Base-by-base conservation (phyloP, 1,140 invertebrate species). In the Eriosoma lanigerum region DNA sequence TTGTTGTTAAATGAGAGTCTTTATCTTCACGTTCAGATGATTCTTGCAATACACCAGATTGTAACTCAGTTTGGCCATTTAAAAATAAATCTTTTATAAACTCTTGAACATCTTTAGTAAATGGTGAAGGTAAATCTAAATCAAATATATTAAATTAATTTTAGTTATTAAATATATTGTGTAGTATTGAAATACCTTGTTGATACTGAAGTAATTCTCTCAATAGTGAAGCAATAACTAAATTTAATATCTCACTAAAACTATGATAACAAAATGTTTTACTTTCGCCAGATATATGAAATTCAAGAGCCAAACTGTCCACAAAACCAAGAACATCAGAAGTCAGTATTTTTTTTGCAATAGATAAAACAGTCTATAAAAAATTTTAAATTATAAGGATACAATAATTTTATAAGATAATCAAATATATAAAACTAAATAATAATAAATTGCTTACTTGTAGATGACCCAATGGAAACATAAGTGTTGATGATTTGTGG, bases 81-180 rank as follows among this genome's bases (percentile, higher is more conserved):
- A 95, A 87, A 86, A 97, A 98, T 9, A 98, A 87, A 29, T 91
- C 91, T 88, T 92, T 92, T 5, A 94, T 91, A 86, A 96, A 95
- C 82, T 94, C 94, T 86, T 98, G 94, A 29, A 99, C 94, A 84
- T 99, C 97, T 85, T 92, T 93, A 6, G 95, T 97, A 84, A 99
- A 98, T 1, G 93, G 91, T 4, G 90, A 88, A 3, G 95, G 94
- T 73, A 98, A 87, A 87, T 96, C 95, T 89, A 82, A 8, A 81
- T 85, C 73, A 80, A 82, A 68, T 85, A n/a, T 52, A 81, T 76
- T 62, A 12, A 62, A 32, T 70, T 70, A 26, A 50, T 70, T 52
- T 21, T 17, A 81, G 24, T 13, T 52, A 48, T 10, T 38, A 50
- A 44, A 32, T 32, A 3, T n/a, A 17, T 2, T 21, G 24, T 24